Evolutionary conservation across 2,888 invertebrate species (phyloP).

Genomic region (Rotaria magnacalcarata): DNA sequence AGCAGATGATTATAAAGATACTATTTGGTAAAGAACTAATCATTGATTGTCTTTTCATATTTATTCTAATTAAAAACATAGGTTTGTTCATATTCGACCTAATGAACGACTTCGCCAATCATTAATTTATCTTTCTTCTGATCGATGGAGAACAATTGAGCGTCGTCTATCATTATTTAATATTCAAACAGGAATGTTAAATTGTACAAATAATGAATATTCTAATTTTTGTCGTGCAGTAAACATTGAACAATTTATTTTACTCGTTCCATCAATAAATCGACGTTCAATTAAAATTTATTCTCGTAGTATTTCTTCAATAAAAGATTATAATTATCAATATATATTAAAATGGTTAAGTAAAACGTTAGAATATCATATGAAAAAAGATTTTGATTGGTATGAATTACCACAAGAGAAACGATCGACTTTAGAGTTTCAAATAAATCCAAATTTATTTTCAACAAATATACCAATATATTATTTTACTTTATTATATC

Average conservation of each 20-base stretch:
- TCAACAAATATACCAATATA: not conserved
- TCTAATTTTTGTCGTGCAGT: not conserved
- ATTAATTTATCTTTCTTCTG: not conserved
- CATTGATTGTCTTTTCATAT: too few relatives aligned
- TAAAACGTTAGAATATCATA: not conserved
- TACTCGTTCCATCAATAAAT: not conserved
- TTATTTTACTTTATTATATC: not conserved
- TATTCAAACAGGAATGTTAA: not conserved
- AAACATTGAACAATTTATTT: not conserved
- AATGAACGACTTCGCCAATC: not conserved
- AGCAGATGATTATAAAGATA: not conserved
- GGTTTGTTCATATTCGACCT: not conserved
- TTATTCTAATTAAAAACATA: not conserved
- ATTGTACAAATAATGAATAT: slow-evolving; percentile 1
- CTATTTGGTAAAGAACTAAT: not conserved
- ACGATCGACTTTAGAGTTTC: not conserved
- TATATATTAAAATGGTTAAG: slow-evolving; percentile 16
- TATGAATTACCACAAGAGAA: not conserved
- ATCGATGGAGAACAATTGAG: not conserved
- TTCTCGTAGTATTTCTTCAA: not conserved
- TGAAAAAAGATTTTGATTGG: not conserved
- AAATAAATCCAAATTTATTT: not conserved
- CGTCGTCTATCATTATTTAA: not conserved
- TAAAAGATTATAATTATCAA: not conserved
- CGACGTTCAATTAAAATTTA: not conserved